phyloP scores from a whole-genome alignment of 2,113 vertebrate genomes.

The Oxygymnocypris stewartii region DNA sequence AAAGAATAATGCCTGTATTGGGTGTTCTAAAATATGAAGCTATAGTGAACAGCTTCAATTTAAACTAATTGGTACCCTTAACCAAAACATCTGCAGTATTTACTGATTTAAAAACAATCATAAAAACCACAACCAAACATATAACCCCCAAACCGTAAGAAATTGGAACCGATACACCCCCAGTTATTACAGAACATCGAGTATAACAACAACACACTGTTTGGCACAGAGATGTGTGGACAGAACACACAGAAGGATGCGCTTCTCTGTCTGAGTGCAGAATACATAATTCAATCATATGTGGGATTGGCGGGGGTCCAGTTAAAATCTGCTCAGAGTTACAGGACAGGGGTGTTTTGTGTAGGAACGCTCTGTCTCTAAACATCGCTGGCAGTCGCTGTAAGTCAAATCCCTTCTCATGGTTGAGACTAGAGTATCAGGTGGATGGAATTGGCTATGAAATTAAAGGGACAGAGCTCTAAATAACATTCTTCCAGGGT shows the following conservation, averaged over 20 bases:
- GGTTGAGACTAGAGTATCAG: conserved; percentile 34
- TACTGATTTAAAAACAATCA: neutral
- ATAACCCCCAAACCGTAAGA: neutral
- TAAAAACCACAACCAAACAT: no score
- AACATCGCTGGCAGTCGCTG: neutral
- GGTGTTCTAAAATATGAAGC: neutral
- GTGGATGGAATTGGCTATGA: conserved; percentile 41
- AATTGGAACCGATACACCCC: neutral
- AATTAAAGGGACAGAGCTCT: conserved; percentile 15
- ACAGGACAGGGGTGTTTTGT: conserved; percentile 22
- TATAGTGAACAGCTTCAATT: neutral
- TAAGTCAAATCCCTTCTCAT: conserved; percentile 39
- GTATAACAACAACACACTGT: neutral
- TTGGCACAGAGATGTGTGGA: conserved; percentile 20
- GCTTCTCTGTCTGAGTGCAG: conserved; percentile 12
- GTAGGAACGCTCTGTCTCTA: conserved; percentile 26
- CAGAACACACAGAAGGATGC: conserved; percentile 24
- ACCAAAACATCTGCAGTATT: neutral
- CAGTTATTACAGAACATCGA: conserved; percentile 4
- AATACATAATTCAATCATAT: conserved; percentile 39
- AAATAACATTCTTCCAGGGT: neutral
- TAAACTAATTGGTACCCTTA: neutral
- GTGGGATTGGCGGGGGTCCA: conserved; percentile 9
- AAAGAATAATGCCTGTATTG: neutral
- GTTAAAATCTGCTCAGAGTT: neutral